phyloP scores from a whole-genome alignment of 2,888 invertebrate species.

The Physocephala rufipes region DNA sequence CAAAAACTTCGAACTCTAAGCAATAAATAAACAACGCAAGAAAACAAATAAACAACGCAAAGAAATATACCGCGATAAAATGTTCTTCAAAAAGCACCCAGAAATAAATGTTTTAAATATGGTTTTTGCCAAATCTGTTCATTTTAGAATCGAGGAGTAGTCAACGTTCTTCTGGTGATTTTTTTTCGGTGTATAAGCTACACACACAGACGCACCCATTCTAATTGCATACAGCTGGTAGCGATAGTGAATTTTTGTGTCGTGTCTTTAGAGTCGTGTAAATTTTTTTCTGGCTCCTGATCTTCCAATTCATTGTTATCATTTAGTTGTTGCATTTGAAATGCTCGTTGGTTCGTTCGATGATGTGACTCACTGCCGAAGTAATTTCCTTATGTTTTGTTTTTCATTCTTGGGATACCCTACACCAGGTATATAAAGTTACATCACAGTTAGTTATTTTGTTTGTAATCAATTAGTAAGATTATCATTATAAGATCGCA shows the following conservation, averaged over 20 bases:
- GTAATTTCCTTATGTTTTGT: neutral
- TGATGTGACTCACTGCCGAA: conserved; percentile 23
- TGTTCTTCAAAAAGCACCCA: neutral
- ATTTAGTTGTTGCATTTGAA: conserved; percentile 24
- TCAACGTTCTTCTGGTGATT: neutral
- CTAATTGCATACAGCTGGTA: conserved; percentile 1
- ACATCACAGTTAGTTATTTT: too few relatives aligned
- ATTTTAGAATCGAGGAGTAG: too few relatives aligned
- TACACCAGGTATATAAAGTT: too few relatives aligned
- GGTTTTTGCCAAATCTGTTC: too few relatives aligned
- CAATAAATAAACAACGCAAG: too few relatives aligned
- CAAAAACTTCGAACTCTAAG: too few relatives aligned
- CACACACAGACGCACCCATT: neutral
- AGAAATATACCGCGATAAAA: neutral
- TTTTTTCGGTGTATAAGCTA: neutral
- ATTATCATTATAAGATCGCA: too few relatives aligned
- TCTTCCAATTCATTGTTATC: conserved; percentile 5
- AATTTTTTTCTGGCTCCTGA: neutral
- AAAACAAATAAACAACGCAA: too few relatives aligned
- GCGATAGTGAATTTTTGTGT: neutral
- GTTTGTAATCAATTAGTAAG: too few relatives aligned
- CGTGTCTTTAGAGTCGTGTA: neutral
- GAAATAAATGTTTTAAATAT: conserved; percentile 1
- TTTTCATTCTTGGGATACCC: neutral
- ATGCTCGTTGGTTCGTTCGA: neutral